Evolutionary conservation across 2,797 vertebrate genomes (phyloP).

Genomic region (Urophycis tenuis): DNA sequence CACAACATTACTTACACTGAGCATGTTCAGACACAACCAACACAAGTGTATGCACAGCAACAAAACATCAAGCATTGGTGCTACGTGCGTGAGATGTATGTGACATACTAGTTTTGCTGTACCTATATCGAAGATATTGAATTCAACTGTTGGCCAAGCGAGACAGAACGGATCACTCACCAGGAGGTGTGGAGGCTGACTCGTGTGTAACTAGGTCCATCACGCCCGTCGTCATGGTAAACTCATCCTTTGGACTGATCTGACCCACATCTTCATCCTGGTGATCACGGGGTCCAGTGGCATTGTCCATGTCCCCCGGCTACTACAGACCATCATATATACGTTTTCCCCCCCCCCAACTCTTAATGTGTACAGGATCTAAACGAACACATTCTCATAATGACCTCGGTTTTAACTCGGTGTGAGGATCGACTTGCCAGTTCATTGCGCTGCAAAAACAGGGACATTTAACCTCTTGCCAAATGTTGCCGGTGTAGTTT

Average conservation of each 20-base stretch:
- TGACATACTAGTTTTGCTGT: background rate
- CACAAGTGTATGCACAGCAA: background rate
- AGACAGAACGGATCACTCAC: background rate
- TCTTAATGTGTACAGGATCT: background rate
- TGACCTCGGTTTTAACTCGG: background rate
- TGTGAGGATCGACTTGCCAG: no score
- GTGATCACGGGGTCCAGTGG: background rate
- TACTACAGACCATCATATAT: background rate
- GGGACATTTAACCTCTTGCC: no score
- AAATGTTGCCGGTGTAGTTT: no score
- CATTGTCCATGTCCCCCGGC: background rate
- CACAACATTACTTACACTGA: background rate
- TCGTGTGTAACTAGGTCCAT: background rate
- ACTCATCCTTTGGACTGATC: background rate
- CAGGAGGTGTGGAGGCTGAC: background rate
- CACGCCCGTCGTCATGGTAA: background rate
- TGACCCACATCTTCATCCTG: background rate
- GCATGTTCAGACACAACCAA: no score
- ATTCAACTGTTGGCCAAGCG: background rate
- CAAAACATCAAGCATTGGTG: background rate
- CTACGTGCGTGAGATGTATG: no score
- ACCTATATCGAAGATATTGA: background rate
- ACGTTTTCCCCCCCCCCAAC: background rate
- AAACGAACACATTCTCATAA: background rate
- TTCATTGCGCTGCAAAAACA: no score